Base-by-base conservation (phyloP, 2,888 invertebrate genomes). In the Brenthis daphne region DNA sequence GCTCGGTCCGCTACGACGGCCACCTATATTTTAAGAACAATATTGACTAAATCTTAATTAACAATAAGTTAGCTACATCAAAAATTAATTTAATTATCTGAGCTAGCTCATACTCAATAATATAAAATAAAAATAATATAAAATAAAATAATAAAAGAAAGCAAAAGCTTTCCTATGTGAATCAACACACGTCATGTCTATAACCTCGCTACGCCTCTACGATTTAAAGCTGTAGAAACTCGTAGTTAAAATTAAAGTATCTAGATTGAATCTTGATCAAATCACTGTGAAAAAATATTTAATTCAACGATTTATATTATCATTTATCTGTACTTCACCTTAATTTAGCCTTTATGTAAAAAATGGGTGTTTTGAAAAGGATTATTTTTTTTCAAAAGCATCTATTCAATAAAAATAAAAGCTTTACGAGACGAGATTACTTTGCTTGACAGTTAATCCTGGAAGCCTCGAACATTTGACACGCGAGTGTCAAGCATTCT, bases 1-100 rank as follows among this genome's bases (percentile, higher is more conserved):
- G 96, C 94, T 53, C 96, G 94, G 85, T 98, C 98, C 70, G 97
- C 95, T 14, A 98, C 97, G 65, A 97, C 94, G 1, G 98, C 97
- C 71, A 96, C 94, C 90, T 92, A 83, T 2, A 70, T 72, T 70
- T 13, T 51, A 33, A 70, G n/a, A 37, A 20, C 16, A 14, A 20
- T 33, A 57, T 54, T 13, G 12, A 33, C 14, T 56, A 6, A 16
- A 51, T 51, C 5, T 37, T 51, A 47, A 58, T 20, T 6, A 13
- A 48, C 2, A 43, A 43, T 43, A 29, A 29, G 29, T 29, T 29
- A 29, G 4, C 29, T 5, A 4, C 0, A 29, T 3, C 4, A 29
- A 29, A 29, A 29, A 29, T 29, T 29, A 29, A 29, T 29, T 29
- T 29, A 29, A 29, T 29, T 29, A 29, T 29, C 29, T 29, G 29